Evolutionary conservation across 2,888 invertebrate species (phyloP).

Genomic region (Alitta virens): DNA sequence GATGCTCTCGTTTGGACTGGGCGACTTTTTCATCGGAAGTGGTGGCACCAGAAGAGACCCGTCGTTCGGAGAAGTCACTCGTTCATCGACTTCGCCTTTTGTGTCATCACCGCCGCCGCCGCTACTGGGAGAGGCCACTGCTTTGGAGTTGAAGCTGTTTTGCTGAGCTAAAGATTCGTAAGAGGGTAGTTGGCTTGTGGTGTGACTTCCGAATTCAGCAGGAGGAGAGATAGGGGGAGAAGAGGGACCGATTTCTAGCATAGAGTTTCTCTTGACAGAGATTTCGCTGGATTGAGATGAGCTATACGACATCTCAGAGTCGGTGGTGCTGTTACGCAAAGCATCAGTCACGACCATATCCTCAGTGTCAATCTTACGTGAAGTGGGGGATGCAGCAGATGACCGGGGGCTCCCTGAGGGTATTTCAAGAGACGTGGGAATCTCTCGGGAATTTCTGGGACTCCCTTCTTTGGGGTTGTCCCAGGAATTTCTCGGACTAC

Average conservation of each 20-base stretch:
- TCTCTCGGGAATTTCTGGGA: too few relatives aligned
- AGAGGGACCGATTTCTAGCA: background rate
- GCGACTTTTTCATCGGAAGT: conserved; percentile 12
- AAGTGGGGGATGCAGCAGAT: too few relatives aligned
- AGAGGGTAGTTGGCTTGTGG: background rate
- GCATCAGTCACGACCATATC: conserved; percentile 7
- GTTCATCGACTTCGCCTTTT: too few relatives aligned
- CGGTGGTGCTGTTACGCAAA: background rate
- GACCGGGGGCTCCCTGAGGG: background rate
- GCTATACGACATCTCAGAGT: background rate
- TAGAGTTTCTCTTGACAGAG: background rate
- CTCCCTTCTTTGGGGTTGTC: too few relatives aligned
- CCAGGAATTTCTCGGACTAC: too few relatives aligned
- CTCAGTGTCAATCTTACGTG: background rate
- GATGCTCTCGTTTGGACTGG: conserved; percentile 20
- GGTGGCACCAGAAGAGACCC: background rate
- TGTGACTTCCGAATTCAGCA: background rate
- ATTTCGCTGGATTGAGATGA: background rate
- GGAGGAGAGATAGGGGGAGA: too few relatives aligned
- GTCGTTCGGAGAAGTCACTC: background rate
- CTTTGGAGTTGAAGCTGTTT: too few relatives aligned
- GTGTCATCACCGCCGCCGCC: too few relatives aligned
- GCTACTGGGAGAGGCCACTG: too few relatives aligned
- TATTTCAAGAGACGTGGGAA: too few relatives aligned
- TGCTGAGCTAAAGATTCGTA: background rate